Conservation (phyloP, 1,140 invertebrate species). For the Geopemphigus sp. region DNA sequence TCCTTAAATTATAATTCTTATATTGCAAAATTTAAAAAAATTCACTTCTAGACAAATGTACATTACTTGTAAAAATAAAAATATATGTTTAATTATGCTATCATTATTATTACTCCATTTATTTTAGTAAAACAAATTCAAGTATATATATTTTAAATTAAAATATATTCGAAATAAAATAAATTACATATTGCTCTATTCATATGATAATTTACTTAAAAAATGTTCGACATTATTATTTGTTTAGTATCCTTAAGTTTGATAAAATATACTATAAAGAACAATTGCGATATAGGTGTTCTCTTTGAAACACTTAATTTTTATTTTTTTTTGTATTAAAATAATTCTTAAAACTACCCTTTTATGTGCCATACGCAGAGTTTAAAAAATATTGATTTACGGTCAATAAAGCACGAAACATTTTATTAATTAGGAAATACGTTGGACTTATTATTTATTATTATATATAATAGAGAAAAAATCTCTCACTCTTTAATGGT, state of each 20-base stretch:
- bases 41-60: too few relatives aligned
- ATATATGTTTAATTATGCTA: too few relatives aligned
- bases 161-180: too few relatives aligned
- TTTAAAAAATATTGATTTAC: slow-evolving; percentile 16
- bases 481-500: neutral
- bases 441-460: too few relatives aligned
- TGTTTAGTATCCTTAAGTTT: neutral
- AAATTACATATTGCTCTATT: too few relatives aligned
- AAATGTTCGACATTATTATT: neutral
- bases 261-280: neutral
- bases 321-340: neutral
- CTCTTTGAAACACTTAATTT: neutral
- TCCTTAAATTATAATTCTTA: too few relatives aligned
- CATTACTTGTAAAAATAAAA: too few relatives aligned
- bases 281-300: neutral
- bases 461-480: neutral
- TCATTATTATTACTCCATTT: too few relatives aligned
- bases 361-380: neutral
- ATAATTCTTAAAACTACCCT: neutral
- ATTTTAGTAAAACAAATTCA: too few relatives aligned
- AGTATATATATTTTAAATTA: too few relatives aligned
- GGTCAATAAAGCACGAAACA: neutral
- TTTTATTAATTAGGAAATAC: neutral
- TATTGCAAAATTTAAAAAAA: too few relatives aligned
- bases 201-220: too few relatives aligned